Percentiles rank a stretch among this genome's conserved stretches.
Evolutionary conservation across 2,113 vertebrate genomes (phyloP).

Genomic region (Dolichallabes microphthalmus): DNA sequence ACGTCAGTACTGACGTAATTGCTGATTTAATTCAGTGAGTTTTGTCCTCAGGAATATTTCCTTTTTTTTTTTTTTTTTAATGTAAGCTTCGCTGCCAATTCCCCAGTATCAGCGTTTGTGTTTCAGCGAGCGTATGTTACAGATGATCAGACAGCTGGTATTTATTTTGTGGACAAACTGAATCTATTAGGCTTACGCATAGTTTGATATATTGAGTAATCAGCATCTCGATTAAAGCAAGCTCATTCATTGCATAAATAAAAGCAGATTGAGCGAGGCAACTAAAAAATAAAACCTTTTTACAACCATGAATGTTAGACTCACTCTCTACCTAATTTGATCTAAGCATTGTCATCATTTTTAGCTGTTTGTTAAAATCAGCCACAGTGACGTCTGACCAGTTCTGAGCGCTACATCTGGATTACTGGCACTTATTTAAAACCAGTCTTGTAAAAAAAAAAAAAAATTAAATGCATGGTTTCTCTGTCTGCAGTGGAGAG

Average conservation of each 20-base stretch:
- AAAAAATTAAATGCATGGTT: neutral
- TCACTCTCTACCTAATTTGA: neutral
- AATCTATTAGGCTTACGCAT: neutral
- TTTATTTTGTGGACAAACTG: neutral
- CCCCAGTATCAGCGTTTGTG: no score
- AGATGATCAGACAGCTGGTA: neutral
- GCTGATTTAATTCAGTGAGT: neutral
- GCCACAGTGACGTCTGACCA: neutral
- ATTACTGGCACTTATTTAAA: neutral
- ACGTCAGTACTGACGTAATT: neutral
- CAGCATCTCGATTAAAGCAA: neutral
- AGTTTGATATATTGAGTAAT: neutral
- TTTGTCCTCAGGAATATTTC: neutral
- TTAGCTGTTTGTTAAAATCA: neutral
- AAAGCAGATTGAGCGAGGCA: neutral
- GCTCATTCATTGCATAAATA: neutral
- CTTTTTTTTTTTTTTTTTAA: no score
- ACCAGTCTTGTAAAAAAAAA: neutral
- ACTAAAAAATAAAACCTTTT: no score
- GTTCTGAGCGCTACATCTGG: neutral
- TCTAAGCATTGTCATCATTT: neutral
- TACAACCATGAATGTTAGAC: neutral
- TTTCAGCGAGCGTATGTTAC: neutral
- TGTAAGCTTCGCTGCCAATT: neutral
- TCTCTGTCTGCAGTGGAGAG: conserved; percentile 81